These are phyloP conservation scores for Mythimna impura DNA, from an alignment of 2,888 invertebrate genomes.

Conservation along the genomic window DNA sequence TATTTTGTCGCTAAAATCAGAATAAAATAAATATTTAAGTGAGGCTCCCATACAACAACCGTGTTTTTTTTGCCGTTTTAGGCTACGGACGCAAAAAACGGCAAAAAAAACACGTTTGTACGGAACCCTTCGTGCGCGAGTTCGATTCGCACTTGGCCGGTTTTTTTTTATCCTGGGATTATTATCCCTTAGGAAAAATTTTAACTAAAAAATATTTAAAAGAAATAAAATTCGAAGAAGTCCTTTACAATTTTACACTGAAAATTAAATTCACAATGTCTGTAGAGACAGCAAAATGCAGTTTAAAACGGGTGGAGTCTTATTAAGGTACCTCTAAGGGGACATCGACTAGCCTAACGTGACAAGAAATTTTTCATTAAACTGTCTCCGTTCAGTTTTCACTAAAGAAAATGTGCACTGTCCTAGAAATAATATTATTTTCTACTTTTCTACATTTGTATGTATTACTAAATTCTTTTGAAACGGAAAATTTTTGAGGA, in stretches of 20 bases:
- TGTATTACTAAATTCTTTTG: slow-evolving; percentile 1
- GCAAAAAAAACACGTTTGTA: no score
- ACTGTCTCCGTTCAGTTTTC: slow-evolving; percentile 36
- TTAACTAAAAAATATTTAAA: no score
- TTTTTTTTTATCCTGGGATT: no score
- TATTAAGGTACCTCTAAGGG: slow-evolving; percentile 59
- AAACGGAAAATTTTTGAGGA: background rate
- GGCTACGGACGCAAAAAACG: no score
- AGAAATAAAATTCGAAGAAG: background rate
- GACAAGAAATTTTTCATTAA: slow-evolving; percentile 69
- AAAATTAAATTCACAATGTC: slow-evolving; percentile 39
- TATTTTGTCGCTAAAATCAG: no score
- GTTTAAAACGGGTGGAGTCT: slow-evolving; percentile 59
- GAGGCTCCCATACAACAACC: no score
- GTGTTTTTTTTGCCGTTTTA: no score
- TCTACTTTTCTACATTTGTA: slow-evolving; percentile 14
- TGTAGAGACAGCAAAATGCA: slow-evolving; percentile 41
- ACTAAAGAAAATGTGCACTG: slow-evolving; percentile 14
- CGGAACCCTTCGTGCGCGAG: no score
- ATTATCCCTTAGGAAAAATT: no score
- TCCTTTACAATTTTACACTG: slow-evolving; percentile 4
- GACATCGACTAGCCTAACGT: slow-evolving; percentile 56
- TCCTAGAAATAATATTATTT: slow-evolving; percentile 30
- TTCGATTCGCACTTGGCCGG: no score
- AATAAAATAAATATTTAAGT: no score